phyloP scores from a whole-genome alignment of 2,888 invertebrate species.

The Meandrusa payeni region DNA sequence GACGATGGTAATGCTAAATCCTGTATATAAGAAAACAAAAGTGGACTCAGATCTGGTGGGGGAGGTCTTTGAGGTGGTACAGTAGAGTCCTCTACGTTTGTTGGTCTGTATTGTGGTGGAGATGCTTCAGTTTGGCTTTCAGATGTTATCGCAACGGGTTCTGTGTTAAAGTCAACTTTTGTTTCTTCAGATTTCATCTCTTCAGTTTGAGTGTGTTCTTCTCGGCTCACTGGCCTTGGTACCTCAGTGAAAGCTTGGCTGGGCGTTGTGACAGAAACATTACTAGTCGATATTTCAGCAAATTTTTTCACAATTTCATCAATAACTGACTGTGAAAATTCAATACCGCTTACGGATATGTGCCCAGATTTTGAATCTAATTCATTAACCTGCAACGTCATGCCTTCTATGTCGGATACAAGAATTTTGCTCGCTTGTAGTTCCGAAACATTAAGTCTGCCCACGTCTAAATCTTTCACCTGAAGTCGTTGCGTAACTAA shows the following conservation, averaged over 20 bases:
- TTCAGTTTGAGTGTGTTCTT: conserved; percentile 70
- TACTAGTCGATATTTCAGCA: conserved; percentile 64
- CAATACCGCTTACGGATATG: conserved; percentile 84
- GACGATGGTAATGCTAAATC: conserved; percentile 73
- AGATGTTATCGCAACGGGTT: neutral
- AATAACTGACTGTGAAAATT: conserved; percentile 84
- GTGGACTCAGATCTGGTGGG: conserved; percentile 70
- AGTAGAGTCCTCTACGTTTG: conserved; percentile 44
- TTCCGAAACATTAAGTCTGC: conserved; percentile 88
- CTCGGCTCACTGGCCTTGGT: conserved; percentile 53
- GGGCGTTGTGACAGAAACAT: conserved; percentile 30
- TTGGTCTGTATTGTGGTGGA: conserved; percentile 35
- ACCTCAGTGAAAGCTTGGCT: conserved; percentile 37
- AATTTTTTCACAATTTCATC: conserved; percentile 83
- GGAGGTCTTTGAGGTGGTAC: conserved; percentile 68
- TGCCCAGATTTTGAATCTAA: conserved; percentile 86
- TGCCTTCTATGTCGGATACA: conserved; percentile 90
- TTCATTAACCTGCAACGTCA: conserved; percentile 86
- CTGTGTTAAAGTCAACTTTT: conserved; percentile 27
- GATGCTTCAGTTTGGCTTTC: conserved; percentile 30
- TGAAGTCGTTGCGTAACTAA: conserved; percentile 83
- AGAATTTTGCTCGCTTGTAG: conserved; percentile 89
- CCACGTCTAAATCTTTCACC: conserved; percentile 89
- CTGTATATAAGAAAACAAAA: conserved; percentile 77
- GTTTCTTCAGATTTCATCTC: conserved; percentile 32